These are phyloP conservation scores for Ditylenchus weischeri DNA, from an alignment of 2,888 invertebrate species.

Conservation along the genomic window DNA sequence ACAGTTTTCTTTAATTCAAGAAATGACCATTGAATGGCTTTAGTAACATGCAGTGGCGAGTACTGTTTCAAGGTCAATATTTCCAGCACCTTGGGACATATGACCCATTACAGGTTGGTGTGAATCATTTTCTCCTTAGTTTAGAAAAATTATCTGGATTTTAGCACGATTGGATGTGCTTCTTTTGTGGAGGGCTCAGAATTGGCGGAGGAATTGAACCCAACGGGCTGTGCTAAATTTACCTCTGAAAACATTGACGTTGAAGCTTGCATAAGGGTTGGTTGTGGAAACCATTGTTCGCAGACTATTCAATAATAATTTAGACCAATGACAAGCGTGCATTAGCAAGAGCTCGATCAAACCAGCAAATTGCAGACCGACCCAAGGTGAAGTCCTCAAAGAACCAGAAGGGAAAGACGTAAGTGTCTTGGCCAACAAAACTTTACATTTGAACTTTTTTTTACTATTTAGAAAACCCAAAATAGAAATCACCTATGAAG, in stretches of 20 bases:
- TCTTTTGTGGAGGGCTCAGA: constrained; percentile 43
- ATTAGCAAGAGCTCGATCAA: constrained; percentile 44
- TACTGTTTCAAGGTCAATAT: constrained; percentile 48
- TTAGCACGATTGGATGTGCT: constrained; percentile 47
- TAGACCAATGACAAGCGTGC: constrained; percentile 48
- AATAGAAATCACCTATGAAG: constrained; percentile 25
- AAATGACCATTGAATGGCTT: no score
- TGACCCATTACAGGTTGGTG: constrained; percentile 38
- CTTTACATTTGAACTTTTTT: constrained; percentile 14
- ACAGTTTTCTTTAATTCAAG: neutral
- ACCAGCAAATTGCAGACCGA: constrained; percentile 37
- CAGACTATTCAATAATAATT: constrained; percentile 5
- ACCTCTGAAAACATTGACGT: constrained; percentile 46
- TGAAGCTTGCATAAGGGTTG: constrained; percentile 45
- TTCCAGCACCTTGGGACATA: constrained; percentile 44
- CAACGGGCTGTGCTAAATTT: constrained; percentile 54
- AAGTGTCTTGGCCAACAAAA: neutral
- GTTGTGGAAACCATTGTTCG: neutral
- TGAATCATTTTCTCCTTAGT: neutral
- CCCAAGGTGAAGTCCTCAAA: constrained; percentile 17
- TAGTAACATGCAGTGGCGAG: constrained; percentile 40
- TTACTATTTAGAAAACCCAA: constrained; percentile 28
- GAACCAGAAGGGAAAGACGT: constrained; percentile 14
- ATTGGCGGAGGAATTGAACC: constrained; percentile 52
- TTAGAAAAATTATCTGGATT: constrained; percentile 3